Percentiles rank a stretch among this genome's conserved stretches.
These are phyloP conservation scores for Lordiphosa mommai DNA, from an alignment of 1,140 invertebrate genomes.

Conservation along the genomic window DNA sequence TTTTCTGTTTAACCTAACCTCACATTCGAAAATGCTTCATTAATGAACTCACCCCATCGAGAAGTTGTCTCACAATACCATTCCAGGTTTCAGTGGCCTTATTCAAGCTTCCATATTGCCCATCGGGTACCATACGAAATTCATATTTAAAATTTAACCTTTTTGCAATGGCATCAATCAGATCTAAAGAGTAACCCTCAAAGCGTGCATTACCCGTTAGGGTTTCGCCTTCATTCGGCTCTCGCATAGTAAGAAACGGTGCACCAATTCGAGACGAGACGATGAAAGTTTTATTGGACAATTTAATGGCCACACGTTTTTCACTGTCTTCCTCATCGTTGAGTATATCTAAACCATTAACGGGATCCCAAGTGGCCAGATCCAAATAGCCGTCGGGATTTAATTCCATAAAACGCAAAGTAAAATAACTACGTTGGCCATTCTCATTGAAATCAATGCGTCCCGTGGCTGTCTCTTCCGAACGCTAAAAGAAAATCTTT, in stretches of 20 bases:
- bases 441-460: constrained; percentile 86
- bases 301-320: constrained; percentile 79
- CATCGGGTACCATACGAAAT: constrained; percentile 86
- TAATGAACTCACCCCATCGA: constrained; percentile 86
- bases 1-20: not conserved
- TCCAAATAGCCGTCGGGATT: constrained; percentile 81
- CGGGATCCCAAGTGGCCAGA: constrained; percentile 84
- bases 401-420: constrained; percentile 88
- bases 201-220: constrained; percentile 82
- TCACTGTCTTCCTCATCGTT: constrained; percentile 80
- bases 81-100: constrained; percentile 89
- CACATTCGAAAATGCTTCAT: not conserved
- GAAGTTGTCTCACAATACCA: constrained; percentile 90
- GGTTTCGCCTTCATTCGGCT: constrained; percentile 74
- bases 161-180: constrained; percentile 88
- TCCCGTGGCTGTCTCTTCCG: constrained; percentile 87
- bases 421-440: constrained; percentile 87
- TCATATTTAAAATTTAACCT: constrained; percentile 88
- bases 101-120: constrained; percentile 87
- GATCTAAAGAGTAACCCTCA: constrained; percentile 90
- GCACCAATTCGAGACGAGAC: constrained; percentile 84
- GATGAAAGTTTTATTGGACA: constrained; percentile 82
- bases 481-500: constrained; percentile 79
- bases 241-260: constrained; percentile 84
- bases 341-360: constrained; percentile 80